phyloP scores from a whole-genome alignment of 1,140 invertebrate genomes.

The Neelides sp. region DNA sequence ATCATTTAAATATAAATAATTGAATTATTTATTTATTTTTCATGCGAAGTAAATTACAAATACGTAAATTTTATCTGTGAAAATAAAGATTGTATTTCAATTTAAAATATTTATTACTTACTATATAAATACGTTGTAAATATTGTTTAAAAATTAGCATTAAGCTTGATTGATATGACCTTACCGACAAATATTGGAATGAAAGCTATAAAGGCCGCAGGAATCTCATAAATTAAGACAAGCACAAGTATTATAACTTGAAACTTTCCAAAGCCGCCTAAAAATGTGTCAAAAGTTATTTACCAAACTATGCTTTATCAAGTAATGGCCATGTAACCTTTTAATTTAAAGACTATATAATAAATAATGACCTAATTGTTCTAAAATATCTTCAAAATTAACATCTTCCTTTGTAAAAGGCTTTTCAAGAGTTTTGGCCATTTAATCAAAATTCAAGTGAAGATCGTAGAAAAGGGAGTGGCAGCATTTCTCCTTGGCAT shows the following conservation, averaged over 20 bases:
- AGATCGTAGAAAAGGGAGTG: no score
- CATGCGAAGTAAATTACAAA: no score
- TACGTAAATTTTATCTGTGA: no score
- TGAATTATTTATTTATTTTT: no score
- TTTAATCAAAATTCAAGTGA: no score
- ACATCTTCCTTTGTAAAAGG: no score
- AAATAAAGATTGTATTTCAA: not conserved
- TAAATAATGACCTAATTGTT: constrained; percentile 17
- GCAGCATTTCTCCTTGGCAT: no score
- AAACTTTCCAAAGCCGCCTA: constrained; percentile 26
- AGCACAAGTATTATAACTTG: constrained; percentile 22
- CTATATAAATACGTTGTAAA: not conserved
- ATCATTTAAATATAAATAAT: no score
- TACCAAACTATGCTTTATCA: not conserved
- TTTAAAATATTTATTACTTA: constrained; percentile 11
- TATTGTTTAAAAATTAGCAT: not conserved
- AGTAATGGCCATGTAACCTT: not conserved
- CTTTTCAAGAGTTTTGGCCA: no score
- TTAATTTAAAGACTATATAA: not conserved
- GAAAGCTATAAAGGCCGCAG: constrained; percentile 24
- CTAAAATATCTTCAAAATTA: constrained; percentile 27
- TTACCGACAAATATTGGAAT: constrained; percentile 23
- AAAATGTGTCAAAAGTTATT: not conserved
- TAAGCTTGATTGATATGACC: not conserved
- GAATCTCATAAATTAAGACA: constrained; percentile 23